Evolutionary conservation across 1,140 invertebrate species (phyloP), one percentile per base, ranked within the genome.

Genomic region (Neodiprion virginianus): DNA sequence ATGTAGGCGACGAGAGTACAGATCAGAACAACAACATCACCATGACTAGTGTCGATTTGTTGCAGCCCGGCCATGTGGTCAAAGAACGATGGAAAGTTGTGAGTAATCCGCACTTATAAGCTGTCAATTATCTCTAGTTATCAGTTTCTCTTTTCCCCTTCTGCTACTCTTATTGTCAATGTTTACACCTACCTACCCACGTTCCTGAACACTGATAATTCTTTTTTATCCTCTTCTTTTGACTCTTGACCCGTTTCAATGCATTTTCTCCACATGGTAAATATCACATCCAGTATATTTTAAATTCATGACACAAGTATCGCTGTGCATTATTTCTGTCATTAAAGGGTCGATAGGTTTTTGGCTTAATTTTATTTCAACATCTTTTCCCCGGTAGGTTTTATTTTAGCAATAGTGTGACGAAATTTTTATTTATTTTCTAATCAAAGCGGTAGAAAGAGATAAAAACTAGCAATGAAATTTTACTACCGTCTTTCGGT

Each of bases 1-100:
- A 90, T 85, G 86, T 89, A 89, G 90, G 87, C 78, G 92, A 93
- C 84, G 91, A 93, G 84, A 93, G 91, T 66, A 93, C 92, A 72
- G 92, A 93, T 83, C 92, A 92, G 81, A 93, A 93, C 80, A 92
- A 93, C 84, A 94, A 94, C 88, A 95, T 96, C 89, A 96, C 93
- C 83, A 96, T 97, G 95, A 95, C 95, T 72, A 95, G 93, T 79
- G 97, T 98, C 89, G 97, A 99, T 89, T 91, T 99, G 70, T 90
- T 99, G 78, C 96, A 98, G 88, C 96, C 97, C 40, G 97, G 97
- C 71, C 96, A 98, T 90, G 94, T 99, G 67, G 97, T 99, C 82
- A 99, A 99, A 89, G 97, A 99, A 87, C 89, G 97, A 87, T 99
- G 97, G 97, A 98, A 98, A 95, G 97, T 99, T 83, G 93, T 94